phyloP scores from a whole-genome alignment of 2,797 vertebrate species.

The Sebastes taczanowskii region DNA sequence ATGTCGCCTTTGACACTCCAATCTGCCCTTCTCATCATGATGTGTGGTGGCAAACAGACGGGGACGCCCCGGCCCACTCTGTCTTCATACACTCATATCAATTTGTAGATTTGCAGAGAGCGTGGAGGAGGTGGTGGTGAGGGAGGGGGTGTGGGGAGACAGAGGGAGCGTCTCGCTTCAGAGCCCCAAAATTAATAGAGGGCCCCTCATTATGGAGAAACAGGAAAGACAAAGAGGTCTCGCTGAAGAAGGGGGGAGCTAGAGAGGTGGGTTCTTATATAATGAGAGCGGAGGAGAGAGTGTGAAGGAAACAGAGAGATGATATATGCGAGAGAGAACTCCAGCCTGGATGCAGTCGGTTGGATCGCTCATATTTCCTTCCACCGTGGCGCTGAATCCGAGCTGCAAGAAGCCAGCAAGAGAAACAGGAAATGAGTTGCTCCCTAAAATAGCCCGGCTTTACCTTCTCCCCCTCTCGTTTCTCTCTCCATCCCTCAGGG shows the following conservation, averaged over 20 bases:
- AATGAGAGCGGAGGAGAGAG: slow-evolving; percentile 47
- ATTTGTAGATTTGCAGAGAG: slow-evolving; percentile 49
- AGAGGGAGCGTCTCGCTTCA: slow-evolving; percentile 73
- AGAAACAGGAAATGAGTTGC: slow-evolving; percentile 76
- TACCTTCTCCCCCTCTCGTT: slow-evolving; percentile 33
- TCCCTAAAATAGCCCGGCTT: slow-evolving; percentile 49
- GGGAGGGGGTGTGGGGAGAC: background rate
- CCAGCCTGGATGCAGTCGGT: background rate
- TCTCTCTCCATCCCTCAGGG: slow-evolving; percentile 46
- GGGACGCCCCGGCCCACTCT: slow-evolving; percentile 52
- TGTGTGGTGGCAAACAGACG: slow-evolving; percentile 70
- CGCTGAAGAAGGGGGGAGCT: slow-evolving; percentile 17
- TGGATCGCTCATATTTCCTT: slow-evolving; percentile 16
- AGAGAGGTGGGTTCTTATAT: slow-evolving; percentile 42
- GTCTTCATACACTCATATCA: slow-evolving; percentile 71
- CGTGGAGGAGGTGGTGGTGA: background rate
- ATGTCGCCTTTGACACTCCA: slow-evolving; percentile 68
- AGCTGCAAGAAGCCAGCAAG: slow-evolving; percentile 5
- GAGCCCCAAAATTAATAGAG: slow-evolving; percentile 78
- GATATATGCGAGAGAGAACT: slow-evolving; percentile 33
- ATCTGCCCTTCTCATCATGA: slow-evolving; percentile 60
- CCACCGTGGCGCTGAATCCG: slow-evolving; percentile 19
- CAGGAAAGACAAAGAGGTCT: slow-evolving; percentile 61
- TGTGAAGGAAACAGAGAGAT: slow-evolving; percentile 31
- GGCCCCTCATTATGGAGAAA: slow-evolving; percentile 70